These are phyloP conservation scores for Galeopterus variegatus DNA, from an alignment of 2,113 vertebrate genomes.

Conservation along the genomic window DNA sequence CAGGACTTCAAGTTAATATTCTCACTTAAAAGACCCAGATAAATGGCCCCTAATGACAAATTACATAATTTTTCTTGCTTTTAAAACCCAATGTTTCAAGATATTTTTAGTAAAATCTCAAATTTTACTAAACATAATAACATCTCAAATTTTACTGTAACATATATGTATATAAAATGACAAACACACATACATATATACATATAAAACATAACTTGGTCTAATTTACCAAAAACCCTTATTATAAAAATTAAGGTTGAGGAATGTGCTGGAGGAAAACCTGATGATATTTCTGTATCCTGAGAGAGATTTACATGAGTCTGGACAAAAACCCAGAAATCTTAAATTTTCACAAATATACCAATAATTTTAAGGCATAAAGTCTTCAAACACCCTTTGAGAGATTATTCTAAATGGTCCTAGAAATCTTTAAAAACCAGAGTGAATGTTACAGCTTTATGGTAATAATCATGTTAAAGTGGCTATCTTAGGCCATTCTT, in stretches of 20 bases:
- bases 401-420: neutral
- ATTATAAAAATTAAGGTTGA: slow-evolving; percentile 31
- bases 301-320: neutral
- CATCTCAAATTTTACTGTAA: neutral
- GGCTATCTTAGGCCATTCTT: neutral
- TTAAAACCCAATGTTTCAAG: neutral
- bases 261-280: neutral
- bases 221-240: neutral
- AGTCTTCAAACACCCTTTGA: neutral
- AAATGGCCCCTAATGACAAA: neutral
- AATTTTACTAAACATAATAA: neutral
- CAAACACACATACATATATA: neutral
- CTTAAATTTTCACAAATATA: neutral
- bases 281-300: neutral
- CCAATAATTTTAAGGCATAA: neutral
- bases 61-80: neutral
- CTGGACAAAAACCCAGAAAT: neutral
- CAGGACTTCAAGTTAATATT: neutral
- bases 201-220: neutral
- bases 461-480: neutral
- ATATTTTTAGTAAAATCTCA: slow-evolving; percentile 43
- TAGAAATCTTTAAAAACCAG: neutral
- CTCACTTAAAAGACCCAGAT: neutral
- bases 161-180: neutral
- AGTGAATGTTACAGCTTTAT: neutral